These are phyloP conservation scores for Pipistrellus nathusii DNA, from an alignment of 2,797 vertebrate genomes.

Conservation along the genomic window DNA sequence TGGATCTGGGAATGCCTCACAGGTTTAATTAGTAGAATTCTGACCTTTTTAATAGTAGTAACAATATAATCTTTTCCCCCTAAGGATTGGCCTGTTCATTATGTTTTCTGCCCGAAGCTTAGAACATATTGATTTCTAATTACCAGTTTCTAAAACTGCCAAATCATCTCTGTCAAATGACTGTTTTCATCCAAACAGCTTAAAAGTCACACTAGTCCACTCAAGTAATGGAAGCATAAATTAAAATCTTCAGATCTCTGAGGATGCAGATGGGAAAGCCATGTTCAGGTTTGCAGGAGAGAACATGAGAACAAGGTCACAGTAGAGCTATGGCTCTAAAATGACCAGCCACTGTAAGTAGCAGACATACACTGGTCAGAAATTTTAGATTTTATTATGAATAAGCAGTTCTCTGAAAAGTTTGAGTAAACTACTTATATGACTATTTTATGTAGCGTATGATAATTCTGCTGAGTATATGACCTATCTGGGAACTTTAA, in stretches of 20 bases:
- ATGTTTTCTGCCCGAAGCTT: constrained; percentile 76
- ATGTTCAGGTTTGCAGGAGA: neutral
- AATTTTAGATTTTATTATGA: neutral
- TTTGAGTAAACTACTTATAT: neutral
- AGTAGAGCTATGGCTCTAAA: neutral
- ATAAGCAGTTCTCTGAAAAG: neutral
- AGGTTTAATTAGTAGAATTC: constrained; percentile 82
- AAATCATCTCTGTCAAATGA: constrained; percentile 74
- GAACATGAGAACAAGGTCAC: neutral
- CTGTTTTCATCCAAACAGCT: constrained; percentile 55
- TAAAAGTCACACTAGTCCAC: constrained; percentile 75
- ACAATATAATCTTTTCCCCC: constrained; percentile 82
- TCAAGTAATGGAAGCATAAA: constrained; percentile 69
- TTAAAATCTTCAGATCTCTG: constrained; percentile 76
- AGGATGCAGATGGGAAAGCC: constrained; percentile 1
- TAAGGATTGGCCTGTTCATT: constrained; percentile 81
- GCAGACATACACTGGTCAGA: neutral
- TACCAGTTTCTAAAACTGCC: constrained; percentile 82
- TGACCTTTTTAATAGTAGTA: constrained; percentile 82
- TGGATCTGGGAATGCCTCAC: constrained; percentile 71
- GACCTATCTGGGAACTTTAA: neutral
- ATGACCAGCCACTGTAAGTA: neutral
- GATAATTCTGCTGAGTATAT: neutral
- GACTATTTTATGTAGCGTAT: neutral
- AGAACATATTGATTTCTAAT: constrained; percentile 85